A percentile compares a stretch with the other conserved stretches of the same genome.
Conservation (phyloP, 2,888 invertebrate genomes). For the Megaustenia siamemsis region DNA sequence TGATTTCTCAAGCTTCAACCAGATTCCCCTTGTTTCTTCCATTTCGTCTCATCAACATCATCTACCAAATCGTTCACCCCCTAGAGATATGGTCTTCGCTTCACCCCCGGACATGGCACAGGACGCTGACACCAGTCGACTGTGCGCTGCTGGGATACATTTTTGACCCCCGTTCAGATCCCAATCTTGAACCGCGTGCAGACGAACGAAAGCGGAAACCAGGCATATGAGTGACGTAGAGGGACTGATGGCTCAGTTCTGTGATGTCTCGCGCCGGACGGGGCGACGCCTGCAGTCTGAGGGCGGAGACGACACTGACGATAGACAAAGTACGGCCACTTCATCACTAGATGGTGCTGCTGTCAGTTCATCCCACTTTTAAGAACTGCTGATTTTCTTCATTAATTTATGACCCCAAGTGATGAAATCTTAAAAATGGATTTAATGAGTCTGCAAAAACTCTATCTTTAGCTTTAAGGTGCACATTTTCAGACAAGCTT, state of each 20-base stretch:
- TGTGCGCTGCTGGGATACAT: slow-evolving; percentile 39
- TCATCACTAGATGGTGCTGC: slow-evolving; percentile 23
- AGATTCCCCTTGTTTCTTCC: not conserved
- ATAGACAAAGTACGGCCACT: slow-evolving; percentile 25
- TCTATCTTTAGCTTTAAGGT: no score
- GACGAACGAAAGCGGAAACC: slow-evolving; percentile 28
- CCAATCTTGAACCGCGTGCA: slow-evolving; percentile 46
- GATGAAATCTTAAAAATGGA: no score
- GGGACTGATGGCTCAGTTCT: slow-evolving; percentile 38
- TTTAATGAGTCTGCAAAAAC: no score
- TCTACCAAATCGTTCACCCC: not conserved
- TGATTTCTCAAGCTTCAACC: no score
- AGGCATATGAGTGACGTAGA: slow-evolving; percentile 4
- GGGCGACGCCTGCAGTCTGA: slow-evolving; percentile 43
- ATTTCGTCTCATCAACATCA: not conserved
- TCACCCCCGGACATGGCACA: not conserved
- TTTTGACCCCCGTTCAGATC: slow-evolving; percentile 47
- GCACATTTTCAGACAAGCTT: no score
- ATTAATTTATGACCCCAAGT: not conserved
- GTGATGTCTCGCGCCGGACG: slow-evolving; percentile 35
- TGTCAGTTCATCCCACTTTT: not conserved
- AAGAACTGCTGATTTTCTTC: not conserved
- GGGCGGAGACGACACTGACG: slow-evolving; percentile 33
- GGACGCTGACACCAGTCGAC: not conserved
- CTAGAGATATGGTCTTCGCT: no score